Percentiles rank a stretch among this genome's conserved stretches.
phyloP scores from a whole-genome alignment of 2,888 invertebrate species.

The Callyntrura sp. region DNA sequence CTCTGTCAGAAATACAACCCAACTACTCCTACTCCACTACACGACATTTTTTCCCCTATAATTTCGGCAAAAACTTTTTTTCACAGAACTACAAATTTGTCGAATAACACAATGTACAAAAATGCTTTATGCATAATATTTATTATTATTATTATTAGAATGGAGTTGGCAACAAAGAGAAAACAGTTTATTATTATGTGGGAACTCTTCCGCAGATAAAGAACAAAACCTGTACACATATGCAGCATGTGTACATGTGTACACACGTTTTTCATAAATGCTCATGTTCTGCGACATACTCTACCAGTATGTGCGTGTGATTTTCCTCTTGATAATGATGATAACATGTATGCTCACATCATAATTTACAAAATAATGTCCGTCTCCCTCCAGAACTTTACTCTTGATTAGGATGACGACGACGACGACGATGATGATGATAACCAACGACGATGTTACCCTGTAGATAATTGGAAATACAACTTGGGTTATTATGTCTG shows the following conservation, averaged over 20 bases:
- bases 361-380: slow-evolving; percentile 37
- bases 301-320: slow-evolving; percentile 35
- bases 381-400: slow-evolving; percentile 24
- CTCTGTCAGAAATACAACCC: not conserved
- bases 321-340: slow-evolving; percentile 35
- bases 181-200: slow-evolving; percentile 41
- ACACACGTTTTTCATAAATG: not conserved
- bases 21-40: not conserved
- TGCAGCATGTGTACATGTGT: not conserved
- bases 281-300: too few relatives aligned
- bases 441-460: not conserved
- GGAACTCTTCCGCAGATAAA: not conserved
- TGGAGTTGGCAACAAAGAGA: slow-evolving; percentile 23
- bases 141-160: slow-evolving; percentile 24
- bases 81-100: slow-evolving; percentile 63
- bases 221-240: not conserved
- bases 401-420: slow-evolving; percentile 18
- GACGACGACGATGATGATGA: not conserved
- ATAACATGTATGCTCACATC: slow-evolving; percentile 19
- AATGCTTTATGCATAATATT: not conserved
- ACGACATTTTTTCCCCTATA: slow-evolving; percentile 47
- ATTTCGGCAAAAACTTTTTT: slow-evolving; percentile 54
- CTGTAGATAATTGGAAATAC: not conserved
- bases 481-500: not conserved
- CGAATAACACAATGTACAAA: slow-evolving; percentile 29